phyloP scores from a whole-genome alignment of 2,888 invertebrate species.

The Liposcelis brunnea region DNA sequence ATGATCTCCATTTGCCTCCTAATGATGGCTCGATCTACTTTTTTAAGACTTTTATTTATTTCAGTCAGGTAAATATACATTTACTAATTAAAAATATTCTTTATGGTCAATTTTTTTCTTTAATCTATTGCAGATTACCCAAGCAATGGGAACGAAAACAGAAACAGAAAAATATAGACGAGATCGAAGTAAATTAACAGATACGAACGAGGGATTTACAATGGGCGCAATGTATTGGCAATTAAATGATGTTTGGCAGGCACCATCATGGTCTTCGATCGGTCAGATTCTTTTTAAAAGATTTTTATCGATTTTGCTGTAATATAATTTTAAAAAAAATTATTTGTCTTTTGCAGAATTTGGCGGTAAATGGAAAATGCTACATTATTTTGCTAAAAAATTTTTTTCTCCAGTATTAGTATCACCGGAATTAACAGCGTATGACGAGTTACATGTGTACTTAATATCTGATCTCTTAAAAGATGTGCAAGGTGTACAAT shows the following conservation, averaged over 20 bases:
- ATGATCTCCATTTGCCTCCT: constrained; percentile 16
- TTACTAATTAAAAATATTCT: no score
- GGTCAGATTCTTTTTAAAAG: constrained; percentile 29
- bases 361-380: constrained; percentile 65
- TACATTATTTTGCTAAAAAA: constrained; percentile 73
- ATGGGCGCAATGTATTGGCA: constrained; percentile 99
- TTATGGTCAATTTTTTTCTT: no score
- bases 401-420: constrained; percentile 69
- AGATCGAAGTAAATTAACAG: constrained; percentile 28
- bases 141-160: constrained; percentile 73
- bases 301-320: neutral
- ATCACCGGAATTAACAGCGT: constrained; percentile 19
- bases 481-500: constrained; percentile 13
- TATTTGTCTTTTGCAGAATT: constrained; percentile 36
- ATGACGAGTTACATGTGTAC: constrained; percentile 18
- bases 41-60: constrained; percentile 54
- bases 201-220: constrained; percentile 47
- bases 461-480: constrained; percentile 19
- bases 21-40: constrained; percentile 31
- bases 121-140: constrained; percentile 31
- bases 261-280: constrained; percentile 88
- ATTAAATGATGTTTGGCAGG: constrained; percentile 94
- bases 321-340: no score
- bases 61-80: constrained; percentile 53
- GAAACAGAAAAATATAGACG: constrained; percentile 73